Evolutionary conservation across 2,797 vertebrate genomes (phyloP).

Genomic region (Toxotes lorentzi): DNA sequence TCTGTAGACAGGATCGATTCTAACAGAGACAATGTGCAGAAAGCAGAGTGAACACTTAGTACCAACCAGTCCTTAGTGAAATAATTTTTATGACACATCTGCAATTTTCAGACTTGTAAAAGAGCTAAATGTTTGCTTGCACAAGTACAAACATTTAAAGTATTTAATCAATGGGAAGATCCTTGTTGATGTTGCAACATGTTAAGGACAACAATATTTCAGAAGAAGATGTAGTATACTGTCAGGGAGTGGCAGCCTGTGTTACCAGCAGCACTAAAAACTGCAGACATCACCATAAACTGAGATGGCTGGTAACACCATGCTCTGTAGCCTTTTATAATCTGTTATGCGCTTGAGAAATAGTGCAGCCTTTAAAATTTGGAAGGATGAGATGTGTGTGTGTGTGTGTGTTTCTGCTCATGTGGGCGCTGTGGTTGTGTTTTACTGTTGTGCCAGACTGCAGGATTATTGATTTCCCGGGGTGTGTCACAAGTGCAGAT

Average conservation of each 20-base stretch:
- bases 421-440: constrained; percentile 22
- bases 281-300: constrained; percentile 9
- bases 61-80: background rate
- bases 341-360: constrained; percentile 17
- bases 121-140: background rate
- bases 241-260: background rate
- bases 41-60: background rate
- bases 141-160: background rate
- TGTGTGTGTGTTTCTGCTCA: constrained; percentile 1
- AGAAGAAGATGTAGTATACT: too few relatives aligned
- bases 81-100: background rate
- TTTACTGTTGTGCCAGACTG: constrained; percentile 50
- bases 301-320: background rate
- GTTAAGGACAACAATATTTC: background rate
- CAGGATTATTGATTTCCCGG: constrained; percentile 68
- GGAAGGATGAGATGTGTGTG: background rate
- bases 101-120: background rate
- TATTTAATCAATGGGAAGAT: background rate
- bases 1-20: constrained; percentile 21
- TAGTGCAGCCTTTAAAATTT: constrained; percentile 9
- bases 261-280: constrained; percentile 15
- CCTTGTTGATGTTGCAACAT: constrained; percentile 3
- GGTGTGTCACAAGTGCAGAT: constrained; percentile 46
- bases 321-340: constrained; percentile 27
- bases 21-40: background rate